Base-by-base conservation (phyloP, 2,888 invertebrate species). In the Chaitophorus viminalis region DNA sequence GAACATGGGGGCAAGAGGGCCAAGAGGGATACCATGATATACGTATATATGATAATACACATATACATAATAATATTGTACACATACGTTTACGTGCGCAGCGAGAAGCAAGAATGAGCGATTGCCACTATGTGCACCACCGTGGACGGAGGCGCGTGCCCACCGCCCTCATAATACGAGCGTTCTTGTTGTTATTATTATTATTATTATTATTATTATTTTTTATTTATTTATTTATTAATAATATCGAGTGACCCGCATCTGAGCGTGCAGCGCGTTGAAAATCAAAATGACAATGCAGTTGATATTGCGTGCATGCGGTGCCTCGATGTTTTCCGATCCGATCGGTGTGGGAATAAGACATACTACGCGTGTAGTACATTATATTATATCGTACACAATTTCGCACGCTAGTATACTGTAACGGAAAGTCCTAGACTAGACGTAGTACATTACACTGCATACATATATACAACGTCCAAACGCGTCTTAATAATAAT, bases 191-290 rank as follows among this genome's bases (percentile, higher is more conserved):
- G 54, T 83, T 74, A 74, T 82, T 54, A 21, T 60, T 60, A 21
- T 60, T 60, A 8, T 60, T 60, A 21, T 60, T 21, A 5, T 21
- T 52, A 54, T 65, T n/a, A n/a, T n/a, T n/a, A n/a, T n/a, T n/a
- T n/a, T n/a, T n/a, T n/a, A n/a, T n/a, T n/a, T n/a, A n/a, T 70
- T 72, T 54, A 74, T 83, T 83, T 83, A 83, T 74, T 83, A 83
- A 83, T 74, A 70, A 82, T 83, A 74, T 83, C 74, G 74, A 74
- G 60, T 83, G 74, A 83, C 82, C 82, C 82, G 82, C 82, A 83
- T 83, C 31, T 52, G 60, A n/a, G 70, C 25, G 70, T 25, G 46
- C 21, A n/a, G 52, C 9, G 60, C 21, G 70, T 54, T 29, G 31
- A 54, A 74, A 83, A 83, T 83, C 82, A 74, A 52, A 72, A 74